Evolutionary conservation across 1,140 invertebrate species (phyloP).

Genomic region (Sycophila sp.): DNA sequence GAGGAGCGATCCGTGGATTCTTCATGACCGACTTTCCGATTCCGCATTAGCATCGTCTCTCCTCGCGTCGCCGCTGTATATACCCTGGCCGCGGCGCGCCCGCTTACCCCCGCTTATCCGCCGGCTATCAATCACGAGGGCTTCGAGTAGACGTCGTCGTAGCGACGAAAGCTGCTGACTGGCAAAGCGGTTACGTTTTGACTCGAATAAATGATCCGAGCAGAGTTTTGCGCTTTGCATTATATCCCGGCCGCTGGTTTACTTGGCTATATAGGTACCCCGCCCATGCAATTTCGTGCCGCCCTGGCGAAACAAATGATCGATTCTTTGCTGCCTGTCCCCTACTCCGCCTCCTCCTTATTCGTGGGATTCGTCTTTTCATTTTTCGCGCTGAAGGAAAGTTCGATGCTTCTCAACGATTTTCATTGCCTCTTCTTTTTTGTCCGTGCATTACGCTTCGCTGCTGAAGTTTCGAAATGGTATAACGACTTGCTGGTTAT

Average conservation of each 20-base stretch:
- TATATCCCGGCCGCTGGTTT: too few relatives aligned
- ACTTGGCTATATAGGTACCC: too few relatives aligned
- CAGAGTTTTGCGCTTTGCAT: neutral
- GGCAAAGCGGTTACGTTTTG: conserved; percentile 37
- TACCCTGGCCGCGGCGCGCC: neutral
- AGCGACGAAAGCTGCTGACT: conserved; percentile 36
- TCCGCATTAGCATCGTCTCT: neutral
- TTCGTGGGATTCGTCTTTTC: too few relatives aligned
- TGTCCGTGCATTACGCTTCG: too few relatives aligned
- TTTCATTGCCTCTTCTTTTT: neutral
- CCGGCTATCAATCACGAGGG: conserved; percentile 1
- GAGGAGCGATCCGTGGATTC: neutral
- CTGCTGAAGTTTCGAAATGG: too few relatives aligned
- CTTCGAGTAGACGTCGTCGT: conserved; percentile 4
- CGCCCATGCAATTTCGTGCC: too few relatives aligned
- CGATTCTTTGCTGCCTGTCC: too few relatives aligned
- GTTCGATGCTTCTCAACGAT: too few relatives aligned
- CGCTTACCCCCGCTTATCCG: neutral
- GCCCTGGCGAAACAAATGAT: neutral
- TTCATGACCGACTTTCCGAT: neutral
- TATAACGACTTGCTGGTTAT: too few relatives aligned
- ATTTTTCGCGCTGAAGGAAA: too few relatives aligned
- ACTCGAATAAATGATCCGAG: conserved; percentile 39
- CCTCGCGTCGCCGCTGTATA: neutral
- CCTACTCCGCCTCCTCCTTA: too few relatives aligned